A percentile compares a stretch with the other conserved stretches of the same genome.
Conservation (phyloP, 2,113 vertebrate species). For the Callaeas wilsoni region DNA sequence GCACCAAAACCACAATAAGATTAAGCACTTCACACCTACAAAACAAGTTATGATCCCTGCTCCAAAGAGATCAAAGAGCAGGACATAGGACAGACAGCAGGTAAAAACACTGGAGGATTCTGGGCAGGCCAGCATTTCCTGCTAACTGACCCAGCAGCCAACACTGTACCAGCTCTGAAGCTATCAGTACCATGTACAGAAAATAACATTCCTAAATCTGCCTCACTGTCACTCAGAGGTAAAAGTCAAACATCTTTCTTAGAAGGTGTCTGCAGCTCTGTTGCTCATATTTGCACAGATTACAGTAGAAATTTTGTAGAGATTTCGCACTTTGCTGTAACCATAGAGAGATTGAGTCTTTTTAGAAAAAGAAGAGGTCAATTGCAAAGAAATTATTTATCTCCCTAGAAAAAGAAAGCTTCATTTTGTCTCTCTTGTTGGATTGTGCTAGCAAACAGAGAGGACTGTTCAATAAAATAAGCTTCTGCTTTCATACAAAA, state of each 20-base stretch:
- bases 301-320: background rate
- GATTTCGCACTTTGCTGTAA: background rate
- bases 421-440: background rate
- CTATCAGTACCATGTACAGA: background rate
- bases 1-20: background rate
- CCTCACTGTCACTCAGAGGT: background rate
- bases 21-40: background rate
- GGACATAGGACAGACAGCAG: background rate
- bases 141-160: background rate
- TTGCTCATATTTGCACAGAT: background rate
- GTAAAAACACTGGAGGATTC: background rate
- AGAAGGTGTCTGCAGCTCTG: background rate
- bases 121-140: background rate
- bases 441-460: background rate
- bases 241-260: background rate
- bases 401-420: background rate
- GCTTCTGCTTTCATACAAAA: background rate
- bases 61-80: background rate
- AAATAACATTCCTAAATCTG: background rate
- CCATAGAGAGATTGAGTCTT: background rate
- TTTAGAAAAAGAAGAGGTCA: background rate
- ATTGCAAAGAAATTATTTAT: background rate
- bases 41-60: background rate
- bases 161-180: background rate
- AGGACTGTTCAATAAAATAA: background rate